Conservation (phyloP, 2,113 vertebrate species). For the Conger conger region DNA sequence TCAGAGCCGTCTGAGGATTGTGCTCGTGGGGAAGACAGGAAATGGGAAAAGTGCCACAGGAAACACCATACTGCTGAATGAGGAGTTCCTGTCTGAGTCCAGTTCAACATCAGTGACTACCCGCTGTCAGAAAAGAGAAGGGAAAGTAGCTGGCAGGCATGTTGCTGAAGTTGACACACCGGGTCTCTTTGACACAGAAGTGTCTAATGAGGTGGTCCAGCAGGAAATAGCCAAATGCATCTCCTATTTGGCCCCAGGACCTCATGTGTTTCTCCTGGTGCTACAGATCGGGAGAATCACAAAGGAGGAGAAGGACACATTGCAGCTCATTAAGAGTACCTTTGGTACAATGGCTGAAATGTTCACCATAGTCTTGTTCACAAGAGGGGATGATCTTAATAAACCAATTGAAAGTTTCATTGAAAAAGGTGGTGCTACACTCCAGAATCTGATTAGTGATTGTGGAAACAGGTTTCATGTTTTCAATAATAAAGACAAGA, state of each 20-base stretch:
- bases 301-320: conserved; percentile 25
- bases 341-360: conserved; percentile 20
- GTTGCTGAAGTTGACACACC: conserved; percentile 33
- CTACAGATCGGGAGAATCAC: conserved; percentile 29
- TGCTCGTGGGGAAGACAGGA: conserved; percentile 20
- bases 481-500: conserved; percentile 32
- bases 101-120: conserved; percentile 4
- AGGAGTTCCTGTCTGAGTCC: conserved; percentile 26
- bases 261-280: conserved; percentile 41
- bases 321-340: conserved; percentile 13
- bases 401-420: conserved; percentile 31
- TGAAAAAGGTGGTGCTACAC: background rate
- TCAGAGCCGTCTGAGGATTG: background rate
- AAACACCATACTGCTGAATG: conserved; percentile 23
- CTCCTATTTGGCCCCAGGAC: conserved; percentile 31
- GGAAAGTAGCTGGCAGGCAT: background rate
- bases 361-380: conserved; percentile 36
- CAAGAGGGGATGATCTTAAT: conserved; percentile 28
- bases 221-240: conserved; percentile 25
- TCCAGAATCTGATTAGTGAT: background rate
- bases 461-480: background rate
- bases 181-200: conserved; percentile 18
- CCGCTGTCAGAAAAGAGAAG: background rate
- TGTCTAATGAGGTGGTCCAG: background rate
- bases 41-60: conserved; percentile 23